These are phyloP conservation scores for Dasyornis broadbenti DNA, from an alignment of 2,113 vertebrate genomes.

Conservation along the genomic window DNA sequence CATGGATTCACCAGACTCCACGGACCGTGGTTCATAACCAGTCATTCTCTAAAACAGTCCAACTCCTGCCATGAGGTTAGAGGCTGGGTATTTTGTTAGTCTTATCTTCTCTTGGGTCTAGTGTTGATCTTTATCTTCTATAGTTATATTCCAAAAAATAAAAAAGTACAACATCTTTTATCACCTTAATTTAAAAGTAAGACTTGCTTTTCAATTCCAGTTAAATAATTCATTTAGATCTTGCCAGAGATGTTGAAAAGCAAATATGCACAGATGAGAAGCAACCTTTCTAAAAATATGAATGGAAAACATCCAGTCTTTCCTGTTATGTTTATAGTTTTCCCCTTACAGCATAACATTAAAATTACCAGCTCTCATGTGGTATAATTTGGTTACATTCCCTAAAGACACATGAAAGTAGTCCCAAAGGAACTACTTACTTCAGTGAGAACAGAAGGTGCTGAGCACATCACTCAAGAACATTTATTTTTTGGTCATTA, in stretches of 20 bases:
- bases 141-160: not conserved
- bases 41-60: not conserved
- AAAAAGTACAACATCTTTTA: slow-evolving; percentile 5
- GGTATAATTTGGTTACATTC: slow-evolving; percentile 46
- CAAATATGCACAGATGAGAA: slow-evolving; percentile 33
- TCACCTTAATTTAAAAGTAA: slow-evolving; percentile 34
- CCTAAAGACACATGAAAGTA: slow-evolving; percentile 48
- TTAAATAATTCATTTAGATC: slow-evolving; percentile 39
- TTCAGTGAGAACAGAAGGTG: slow-evolving; percentile 15
- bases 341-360: slow-evolving; percentile 9
- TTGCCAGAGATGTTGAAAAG: slow-evolving; percentile 27
- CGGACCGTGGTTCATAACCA: not conserved
- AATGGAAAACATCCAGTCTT: slow-evolving; percentile 56
- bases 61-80: not conserved
- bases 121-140: slow-evolving; percentile 19
- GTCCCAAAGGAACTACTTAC: slow-evolving; percentile 5
- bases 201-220: slow-evolving; percentile 19
- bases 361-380: slow-evolving; percentile 50
- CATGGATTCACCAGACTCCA: not conserved
- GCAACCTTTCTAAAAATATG: slow-evolving; percentile 49
- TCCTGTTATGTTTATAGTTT: slow-evolving; percentile 57
- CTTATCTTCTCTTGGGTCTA: not conserved
- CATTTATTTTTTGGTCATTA: not conserved
- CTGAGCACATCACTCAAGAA: not conserved
- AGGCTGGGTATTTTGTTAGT: not conserved